These are phyloP conservation scores for Tretioscincus oriximinensis DNA, from an alignment of 2,113 vertebrate species.

Conservation along the genomic window DNA sequence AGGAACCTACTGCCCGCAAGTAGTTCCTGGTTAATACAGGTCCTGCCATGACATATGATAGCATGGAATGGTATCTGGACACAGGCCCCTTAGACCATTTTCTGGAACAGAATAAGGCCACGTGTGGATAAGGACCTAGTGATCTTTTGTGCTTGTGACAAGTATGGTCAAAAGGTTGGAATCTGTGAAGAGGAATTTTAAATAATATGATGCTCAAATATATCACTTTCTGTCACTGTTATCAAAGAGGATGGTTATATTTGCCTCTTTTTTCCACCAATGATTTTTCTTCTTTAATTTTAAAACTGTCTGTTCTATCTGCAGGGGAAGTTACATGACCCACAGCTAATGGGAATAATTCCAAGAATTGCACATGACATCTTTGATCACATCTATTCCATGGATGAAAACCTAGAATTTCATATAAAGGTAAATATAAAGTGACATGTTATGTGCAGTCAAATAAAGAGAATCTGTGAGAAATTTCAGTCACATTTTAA, in stretches of 20 bases:
- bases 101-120: no score
- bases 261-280: neutral
- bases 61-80: no score
- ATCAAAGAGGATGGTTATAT: neutral
- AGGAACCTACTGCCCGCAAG: no score
- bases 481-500: neutral
- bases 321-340: conserved; percentile 89
- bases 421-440: conserved; percentile 87
- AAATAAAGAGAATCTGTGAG: neutral
- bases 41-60: no score
- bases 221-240: no score
- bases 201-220: no score
- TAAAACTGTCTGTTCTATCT: conserved; percentile 17
- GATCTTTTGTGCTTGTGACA: no score
- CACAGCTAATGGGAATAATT: conserved; percentile 90
- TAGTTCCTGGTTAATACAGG: no score
- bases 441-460: fast-evolving
- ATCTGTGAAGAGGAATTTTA: no score
- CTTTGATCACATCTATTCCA: conserved; percentile 95
- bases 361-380: conserved; percentile 91
- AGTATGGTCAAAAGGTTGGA: no score
- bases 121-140: no score
- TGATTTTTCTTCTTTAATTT: neutral
- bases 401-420: conserved; percentile 96
- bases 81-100: no score